Base-by-base conservation (phyloP, 2,797 vertebrate species). In the Coregonus ussuriensis region DNA sequence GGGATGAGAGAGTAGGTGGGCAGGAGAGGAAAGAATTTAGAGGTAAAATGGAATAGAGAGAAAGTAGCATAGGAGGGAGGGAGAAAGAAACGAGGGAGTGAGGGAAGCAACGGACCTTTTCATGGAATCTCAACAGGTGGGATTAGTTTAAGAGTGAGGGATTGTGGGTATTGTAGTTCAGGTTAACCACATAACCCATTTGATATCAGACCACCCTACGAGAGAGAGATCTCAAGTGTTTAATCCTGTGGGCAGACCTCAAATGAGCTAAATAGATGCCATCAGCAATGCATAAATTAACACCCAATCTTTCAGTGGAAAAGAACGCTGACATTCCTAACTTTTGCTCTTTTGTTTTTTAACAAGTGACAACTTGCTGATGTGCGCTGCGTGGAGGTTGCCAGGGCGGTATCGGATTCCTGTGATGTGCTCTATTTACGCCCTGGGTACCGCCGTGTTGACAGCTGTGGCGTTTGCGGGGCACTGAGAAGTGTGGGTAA, bases 341-440 rank as follows among this genome's bases (percentile, higher is more conserved):
- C 80, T 85, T 82, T 87, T 83, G 78, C 80, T 77, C 80, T 82
- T 88, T 92, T 91, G 89, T 93, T 88, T 90, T 74, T 89, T 84
- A 91, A 90, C 90, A 88, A 91, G 90, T 87, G 88, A 91, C 82
- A 84, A 91, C 93, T 88, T 85, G 93, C 86, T 74, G 78, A 87
- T 69, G 81, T 79, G 85, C 74, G 14, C 84, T 76, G 85, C 84
- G 74, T 52, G 74, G 84, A 87, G 74, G 78, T 76, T 87, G 89
- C 86, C 85, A 86, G 85, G 81, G 82, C 15, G 77, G 88, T 81
- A 85, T 86, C 80, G 84, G 86, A 91, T 92, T 92, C 87, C 86
- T 85, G 76, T 76, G 86, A 71, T 14, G 59, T 5, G 59, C 82
- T 89, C 89, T 90, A 87, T 90, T 88, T 88, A 88, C 13, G 29